Evolutionary conservation across 2,113 vertebrate species (phyloP), one percentile per base, ranked within the genome.

Genomic region (Corythornis vintsioides): DNA sequence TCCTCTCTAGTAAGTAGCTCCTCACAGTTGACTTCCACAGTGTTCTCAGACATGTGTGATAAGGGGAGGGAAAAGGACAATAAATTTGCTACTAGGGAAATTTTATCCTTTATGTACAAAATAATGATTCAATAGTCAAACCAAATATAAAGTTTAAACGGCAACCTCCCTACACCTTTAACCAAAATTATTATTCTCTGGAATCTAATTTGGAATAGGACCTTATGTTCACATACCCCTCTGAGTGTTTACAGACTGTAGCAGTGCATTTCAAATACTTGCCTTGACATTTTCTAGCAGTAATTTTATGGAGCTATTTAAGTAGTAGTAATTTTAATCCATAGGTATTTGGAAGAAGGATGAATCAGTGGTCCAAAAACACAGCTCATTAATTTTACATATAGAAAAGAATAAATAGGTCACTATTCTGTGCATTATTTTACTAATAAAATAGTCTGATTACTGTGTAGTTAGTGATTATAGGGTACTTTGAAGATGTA

Each of bases 271-370:
- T 94, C 33, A 94, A 91, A 66, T 53, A 53, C 61, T 78, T 74
- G 56, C 40, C 42, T 89, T 55, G 42, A 60, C 38, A 59, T 88
- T 91, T 92, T 53, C 52, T 70, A 83, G 67, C 18, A 48, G 61
- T 86, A 74, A 43, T 93, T 94, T 91, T 90, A 69, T 83, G 86
- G 69, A 78, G 53, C 65, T 88, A 20, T 77, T 95, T 83, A 86
- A 86, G 60, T 70, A 80, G 85, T 56, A 94, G 88, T 92, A 83
- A 86, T 88, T 95, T 95, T 91, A 95, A 94, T 89, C 88, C 60
- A 40, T 43, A 71, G 20, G 33, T 91, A 88, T 77, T 94, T 90
- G 65, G 31, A 88, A 92, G 89, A 66, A 91, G 33, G 43, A 91
- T 85, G 79, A 91, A 91, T 94, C 85, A 66, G 21, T 79, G 48